phyloP scores from a whole-genome alignment of 2,888 invertebrate genomes.

The Lamellibrachia columna region DNA sequence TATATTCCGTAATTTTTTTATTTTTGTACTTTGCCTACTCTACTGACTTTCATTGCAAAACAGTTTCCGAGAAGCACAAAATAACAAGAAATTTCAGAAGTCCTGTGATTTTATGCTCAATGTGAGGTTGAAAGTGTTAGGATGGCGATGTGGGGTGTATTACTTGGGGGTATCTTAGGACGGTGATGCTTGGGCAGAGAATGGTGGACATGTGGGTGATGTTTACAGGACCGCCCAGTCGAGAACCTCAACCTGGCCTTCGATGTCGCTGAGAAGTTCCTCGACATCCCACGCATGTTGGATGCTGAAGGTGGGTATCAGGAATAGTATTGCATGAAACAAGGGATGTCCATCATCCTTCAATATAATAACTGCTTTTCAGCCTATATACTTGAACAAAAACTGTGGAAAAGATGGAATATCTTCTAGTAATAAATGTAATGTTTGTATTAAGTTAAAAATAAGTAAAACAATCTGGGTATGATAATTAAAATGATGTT shows the following conservation, averaged over 20 bases:
- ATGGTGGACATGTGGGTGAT: background rate
- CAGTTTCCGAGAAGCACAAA: background rate
- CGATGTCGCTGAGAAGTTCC: constrained; percentile 99
- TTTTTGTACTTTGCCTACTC: background rate
- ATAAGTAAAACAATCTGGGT: too few species aligned
- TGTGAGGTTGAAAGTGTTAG: background rate
- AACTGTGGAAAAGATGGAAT: too few species aligned
- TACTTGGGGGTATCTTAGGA: too few species aligned
- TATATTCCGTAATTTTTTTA: background rate
- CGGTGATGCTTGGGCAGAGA: background rate
- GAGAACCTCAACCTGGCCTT: constrained; percentile 99
- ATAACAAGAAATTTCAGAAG: background rate
- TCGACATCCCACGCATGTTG: constrained; percentile 99
- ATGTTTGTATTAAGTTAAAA: too few species aligned
- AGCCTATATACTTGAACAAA: too few species aligned
- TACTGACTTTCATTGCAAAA: background rate
- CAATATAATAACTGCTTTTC: too few species aligned
- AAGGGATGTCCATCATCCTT: too few species aligned
- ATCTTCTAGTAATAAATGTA: too few species aligned
- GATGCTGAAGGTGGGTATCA: constrained; percentile 91
- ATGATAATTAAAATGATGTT: too few species aligned
- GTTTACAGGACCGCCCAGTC: constrained; percentile 85
- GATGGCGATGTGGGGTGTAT: background rate
- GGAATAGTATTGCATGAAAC: constrained; percentile 53
- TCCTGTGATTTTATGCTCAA: background rate